Conservation (phyloP, 2,888 invertebrate species). For the Andrena chrysosceles region DNA sequence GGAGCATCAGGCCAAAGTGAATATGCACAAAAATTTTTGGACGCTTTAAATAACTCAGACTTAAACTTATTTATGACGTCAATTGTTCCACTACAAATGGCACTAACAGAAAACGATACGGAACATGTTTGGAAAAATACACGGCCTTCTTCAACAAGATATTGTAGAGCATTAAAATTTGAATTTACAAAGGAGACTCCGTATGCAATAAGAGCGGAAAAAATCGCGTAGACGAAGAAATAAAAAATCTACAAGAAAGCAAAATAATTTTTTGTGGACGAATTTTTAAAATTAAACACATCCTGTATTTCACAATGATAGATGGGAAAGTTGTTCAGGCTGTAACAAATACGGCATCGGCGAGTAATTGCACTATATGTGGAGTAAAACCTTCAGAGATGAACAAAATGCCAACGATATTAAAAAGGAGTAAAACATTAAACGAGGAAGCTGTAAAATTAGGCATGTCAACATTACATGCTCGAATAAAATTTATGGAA, state of each 20-base stretch:
- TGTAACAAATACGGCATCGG: background rate
- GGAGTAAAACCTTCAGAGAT: background rate
- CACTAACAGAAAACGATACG: background rate
- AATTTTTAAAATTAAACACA: background rate
- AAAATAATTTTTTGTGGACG: no score
- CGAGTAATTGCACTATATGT: background rate
- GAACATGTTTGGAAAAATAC: no score
- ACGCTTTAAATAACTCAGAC: background rate
- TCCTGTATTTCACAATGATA: background rate
- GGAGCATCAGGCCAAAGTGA: slow-evolving; percentile 12
- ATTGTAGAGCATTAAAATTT: no score
- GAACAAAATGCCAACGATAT: background rate
- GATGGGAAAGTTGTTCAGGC: background rate
- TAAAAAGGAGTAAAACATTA: background rate
- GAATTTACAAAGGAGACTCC: no score
- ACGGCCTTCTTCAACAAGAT: no score
- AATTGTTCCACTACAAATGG: slow-evolving; percentile 4
- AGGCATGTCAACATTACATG: no score
- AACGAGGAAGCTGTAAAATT: no score
- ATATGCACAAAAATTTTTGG: background rate
- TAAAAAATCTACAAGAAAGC: background rate
- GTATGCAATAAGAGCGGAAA: no score
- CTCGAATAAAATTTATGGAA: no score
- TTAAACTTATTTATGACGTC: slow-evolving; percentile 11
- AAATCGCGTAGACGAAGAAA: no score